Conservation (phyloP, 2,113 vertebrate genomes). For the Serilophus lunatus region DNA sequence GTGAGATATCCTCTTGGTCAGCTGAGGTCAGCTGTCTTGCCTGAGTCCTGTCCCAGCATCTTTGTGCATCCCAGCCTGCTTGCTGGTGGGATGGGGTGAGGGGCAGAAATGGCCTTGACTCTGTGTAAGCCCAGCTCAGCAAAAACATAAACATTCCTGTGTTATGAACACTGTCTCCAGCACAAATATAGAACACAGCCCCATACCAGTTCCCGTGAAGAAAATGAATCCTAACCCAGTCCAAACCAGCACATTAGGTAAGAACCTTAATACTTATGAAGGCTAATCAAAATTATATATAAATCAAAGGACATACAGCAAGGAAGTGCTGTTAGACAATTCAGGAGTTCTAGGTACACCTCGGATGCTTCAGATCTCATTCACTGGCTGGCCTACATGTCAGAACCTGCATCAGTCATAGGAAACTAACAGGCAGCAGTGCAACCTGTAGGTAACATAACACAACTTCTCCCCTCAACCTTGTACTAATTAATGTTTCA, state of each 20-base stretch:
- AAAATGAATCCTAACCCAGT: neutral
- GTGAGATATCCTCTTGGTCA: neutral
- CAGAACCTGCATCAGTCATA: neutral
- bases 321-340: neutral
- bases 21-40: neutral
- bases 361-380: neutral
- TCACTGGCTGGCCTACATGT: neutral
- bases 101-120: neutral
- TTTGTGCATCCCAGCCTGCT: neutral
- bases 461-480: neutral
- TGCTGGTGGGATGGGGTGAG: neutral
- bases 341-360: neutral
- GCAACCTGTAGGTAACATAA: neutral
- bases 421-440: neutral
- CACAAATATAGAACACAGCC: neutral
- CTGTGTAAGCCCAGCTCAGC: neutral
- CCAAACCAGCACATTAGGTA: neutral
- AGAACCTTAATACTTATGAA: neutral
- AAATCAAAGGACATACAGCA: neutral
- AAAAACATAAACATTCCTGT: neutral
- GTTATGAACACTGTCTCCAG: neutral
- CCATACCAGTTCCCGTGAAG: neutral
- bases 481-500: neutral
- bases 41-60: neutral
- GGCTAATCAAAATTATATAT: neutral